Evolutionary conservation across 2,113 vertebrate species (phyloP).

Genomic region (Melanotaenia duboulayi): DNA sequence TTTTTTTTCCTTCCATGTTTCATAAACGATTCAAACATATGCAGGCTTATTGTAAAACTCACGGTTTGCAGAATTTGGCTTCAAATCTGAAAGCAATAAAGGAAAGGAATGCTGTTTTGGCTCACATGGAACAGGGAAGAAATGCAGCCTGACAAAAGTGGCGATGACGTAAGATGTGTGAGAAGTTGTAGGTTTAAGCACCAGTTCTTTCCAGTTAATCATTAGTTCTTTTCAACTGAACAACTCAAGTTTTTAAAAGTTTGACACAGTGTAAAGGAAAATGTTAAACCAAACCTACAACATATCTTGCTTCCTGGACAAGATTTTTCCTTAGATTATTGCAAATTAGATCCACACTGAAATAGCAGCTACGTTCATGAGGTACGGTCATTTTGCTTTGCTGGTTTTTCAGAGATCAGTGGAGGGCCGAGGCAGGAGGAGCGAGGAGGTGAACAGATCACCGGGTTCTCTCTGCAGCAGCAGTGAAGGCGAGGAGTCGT

Average conservation of each 20-base stretch:
- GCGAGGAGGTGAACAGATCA: constrained; percentile 8
- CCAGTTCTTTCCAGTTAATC: constrained; percentile 23
- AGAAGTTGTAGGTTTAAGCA: constrained; percentile 36
- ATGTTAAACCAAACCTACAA: not conserved
- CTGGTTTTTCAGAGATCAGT: not conserved
- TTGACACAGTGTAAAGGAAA: not conserved
- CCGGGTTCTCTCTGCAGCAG: constrained; percentile 38
- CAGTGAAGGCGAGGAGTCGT: constrained; percentile 66
- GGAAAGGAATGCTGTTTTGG: constrained; percentile 34
- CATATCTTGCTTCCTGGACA: not conserved
- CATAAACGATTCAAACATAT: constrained; percentile 28
- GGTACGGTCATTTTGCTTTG: not conserved
- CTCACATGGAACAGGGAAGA: not conserved
- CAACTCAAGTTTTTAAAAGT: not conserved
- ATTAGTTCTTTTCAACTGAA: constrained; percentile 24
- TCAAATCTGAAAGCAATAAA: constrained; percentile 46
- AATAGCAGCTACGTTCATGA: not conserved
- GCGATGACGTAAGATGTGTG: constrained; percentile 26
- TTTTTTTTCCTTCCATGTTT: not conserved
- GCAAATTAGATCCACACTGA: no score
- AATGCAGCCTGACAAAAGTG: constrained; percentile 19
- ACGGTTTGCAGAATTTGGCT: constrained; percentile 23
- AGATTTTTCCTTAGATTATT: no score
- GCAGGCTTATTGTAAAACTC: constrained; percentile 11
- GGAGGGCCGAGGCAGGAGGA: not conserved